These are phyloP conservation scores for Dendrocopos noguchii DNA, from an alignment of 2,113 vertebrate species.

Conservation along the genomic window DNA sequence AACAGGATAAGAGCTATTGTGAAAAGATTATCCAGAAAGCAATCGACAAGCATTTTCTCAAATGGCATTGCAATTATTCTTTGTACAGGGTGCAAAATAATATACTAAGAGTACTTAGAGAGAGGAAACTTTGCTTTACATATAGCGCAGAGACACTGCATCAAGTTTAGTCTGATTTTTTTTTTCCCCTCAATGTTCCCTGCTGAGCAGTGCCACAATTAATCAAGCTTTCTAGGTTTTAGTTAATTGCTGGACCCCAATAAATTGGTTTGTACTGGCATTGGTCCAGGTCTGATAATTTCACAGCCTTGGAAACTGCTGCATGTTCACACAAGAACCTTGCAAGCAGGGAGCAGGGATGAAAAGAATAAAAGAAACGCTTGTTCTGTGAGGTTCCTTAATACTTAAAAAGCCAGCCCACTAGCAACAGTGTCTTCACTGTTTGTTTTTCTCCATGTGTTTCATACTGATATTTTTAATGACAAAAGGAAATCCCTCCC, in stretches of 20 bases:
- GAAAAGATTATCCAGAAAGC: slow-evolving; percentile 53
- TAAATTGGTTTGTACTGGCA: slow-evolving; percentile 83
- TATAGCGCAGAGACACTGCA: slow-evolving; percentile 40
- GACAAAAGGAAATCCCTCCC: neutral
- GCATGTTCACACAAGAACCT: slow-evolving; percentile 78
- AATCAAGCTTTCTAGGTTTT: slow-evolving; percentile 85
- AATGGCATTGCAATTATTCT: slow-evolving; percentile 31
- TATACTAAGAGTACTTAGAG: slow-evolving; percentile 22
- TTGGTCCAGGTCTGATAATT: slow-evolving; percentile 80
- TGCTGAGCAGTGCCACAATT: slow-evolving; percentile 80
- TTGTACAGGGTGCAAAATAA: slow-evolving; percentile 38
- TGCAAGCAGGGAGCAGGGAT: slow-evolving; percentile 60
- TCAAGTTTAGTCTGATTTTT: slow-evolving; percentile 61
- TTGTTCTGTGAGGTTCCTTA: slow-evolving; percentile 74
- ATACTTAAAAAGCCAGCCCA: slow-evolving; percentile 43
- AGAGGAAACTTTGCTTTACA: slow-evolving; percentile 66
- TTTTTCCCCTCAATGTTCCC: slow-evolving; percentile 55
- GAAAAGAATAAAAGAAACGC: slow-evolving; percentile 76
- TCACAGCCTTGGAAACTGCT: slow-evolving; percentile 79
- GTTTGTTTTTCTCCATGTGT: slow-evolving; percentile 37
- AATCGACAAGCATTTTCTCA: slow-evolving; percentile 54
- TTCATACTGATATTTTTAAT: slow-evolving; percentile 10
- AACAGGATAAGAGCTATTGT: slow-evolving; percentile 53
- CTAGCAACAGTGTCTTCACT: slow-evolving; percentile 51
- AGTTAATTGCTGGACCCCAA: slow-evolving; percentile 82